Base-by-base conservation (phyloP, 1,140 invertebrate species). In the Archegozetes longisetosus region DNA sequence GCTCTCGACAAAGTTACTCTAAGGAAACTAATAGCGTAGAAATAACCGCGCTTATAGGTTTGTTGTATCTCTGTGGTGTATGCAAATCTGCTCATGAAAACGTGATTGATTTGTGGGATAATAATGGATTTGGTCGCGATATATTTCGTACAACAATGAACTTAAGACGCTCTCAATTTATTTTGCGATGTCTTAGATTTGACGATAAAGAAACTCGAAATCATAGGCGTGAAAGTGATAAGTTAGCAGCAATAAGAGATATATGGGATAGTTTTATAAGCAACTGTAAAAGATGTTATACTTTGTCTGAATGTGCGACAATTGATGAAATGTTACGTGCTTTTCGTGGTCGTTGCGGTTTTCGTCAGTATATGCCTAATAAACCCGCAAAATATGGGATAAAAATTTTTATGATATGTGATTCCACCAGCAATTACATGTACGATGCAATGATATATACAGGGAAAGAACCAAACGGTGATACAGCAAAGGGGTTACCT, bases 321-420 rank as follows among this genome's bases (percentile, higher is more conserved):
- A 52, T 67, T 27, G 62, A 67, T 56, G 66, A 67, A 54, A 65
- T 63, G 55, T 61, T 67, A 29, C 51, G 55, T 48, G 60, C 60
- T 20, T 67, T 65, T 28, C 29, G 62, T 22, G 66, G 62, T 17
- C 23, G 63, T 50, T 64, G 56, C 57, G 47, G 25, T 14, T 65
- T 67, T 60, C 24, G 58, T 2, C 62, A 64, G 54, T 66, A 64
- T 53, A 61, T 67, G 14, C 59, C 63, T 3, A 62, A 48, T 20
- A 67, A 67, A 61, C 61, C 64, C 6, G 58, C 48, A 22, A 66
- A 66, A 57, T 66, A 67, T 61, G 62, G 66, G 0, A 61, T 67
- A 6, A 67, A 67, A 55, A 61, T 64, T 13, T 66, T 61, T 54
- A 26, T 61, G 46, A 2, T 65, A 22, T 54, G 51, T 32, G 65